Evolutionary conservation across 1,140 invertebrate species (phyloP).

Genomic region (Propsilocerus akamusi): DNA sequence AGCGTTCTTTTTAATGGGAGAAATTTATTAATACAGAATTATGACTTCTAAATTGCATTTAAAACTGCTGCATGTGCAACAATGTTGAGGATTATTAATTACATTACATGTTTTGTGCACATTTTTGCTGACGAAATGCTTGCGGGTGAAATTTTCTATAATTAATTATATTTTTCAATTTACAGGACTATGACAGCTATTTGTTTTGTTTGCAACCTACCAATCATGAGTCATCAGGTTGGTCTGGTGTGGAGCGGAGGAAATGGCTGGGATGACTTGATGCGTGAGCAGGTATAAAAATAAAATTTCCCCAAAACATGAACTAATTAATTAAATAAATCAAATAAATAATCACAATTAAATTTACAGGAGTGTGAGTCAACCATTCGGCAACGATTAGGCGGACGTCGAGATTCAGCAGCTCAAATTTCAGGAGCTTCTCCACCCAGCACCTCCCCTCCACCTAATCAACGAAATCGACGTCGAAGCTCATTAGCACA

Average conservation of each 20-base stretch:
- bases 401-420: conserved; percentile 65
- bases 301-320: not conserved
- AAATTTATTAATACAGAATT: too few species aligned
- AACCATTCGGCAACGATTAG: conserved; percentile 57
- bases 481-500: conserved; percentile 68
- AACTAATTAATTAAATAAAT: not conserved
- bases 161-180: conserved; percentile 11
- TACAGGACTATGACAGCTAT: conserved; percentile 79
- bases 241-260: conserved; percentile 81
- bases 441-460: conserved; percentile 43
- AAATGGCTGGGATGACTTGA: conserved; percentile 81
- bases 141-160: too few species aligned
- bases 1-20: too few species aligned
- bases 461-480: conserved; percentile 34
- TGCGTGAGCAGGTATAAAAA: conserved; percentile 43
- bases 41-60: too few species aligned
- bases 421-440: conserved; percentile 72
- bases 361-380: conserved; percentile 46
- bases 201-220: conserved; percentile 89
- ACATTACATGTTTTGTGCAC: too few species aligned
- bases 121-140: too few species aligned
- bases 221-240: conserved; percentile 83
- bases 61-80: too few species aligned
- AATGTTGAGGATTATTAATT: too few species aligned
- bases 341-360: not conserved